Base-by-base conservation (phyloP, 1,140 invertebrate species). In the Magallana angulata region DNA sequence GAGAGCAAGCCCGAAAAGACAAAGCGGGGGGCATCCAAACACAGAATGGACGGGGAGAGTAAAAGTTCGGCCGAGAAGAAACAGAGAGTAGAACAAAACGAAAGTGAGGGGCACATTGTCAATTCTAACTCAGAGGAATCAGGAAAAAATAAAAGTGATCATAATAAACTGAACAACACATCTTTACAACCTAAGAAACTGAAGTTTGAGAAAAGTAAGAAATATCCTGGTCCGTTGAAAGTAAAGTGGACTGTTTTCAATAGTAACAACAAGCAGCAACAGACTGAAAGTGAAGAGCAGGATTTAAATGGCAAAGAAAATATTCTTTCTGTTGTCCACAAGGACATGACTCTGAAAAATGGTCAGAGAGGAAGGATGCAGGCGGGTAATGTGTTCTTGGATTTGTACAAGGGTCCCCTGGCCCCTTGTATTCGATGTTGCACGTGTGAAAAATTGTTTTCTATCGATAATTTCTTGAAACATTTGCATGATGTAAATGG, bases 381-480 rank as follows among this genome's bases (percentile, higher is more conserved):
- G 71, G 82, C 88, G 36, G 93, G 92, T 18, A 92, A 93, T 83
- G 88, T 93, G 36, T 91, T 92, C 84, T 86, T 93, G 62, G 91
- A 93, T 82, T 82, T 91, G 71, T 94, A 93, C 87, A 90, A 91
- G 18, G 90, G 89, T 30, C 91, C 91, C 84, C 90, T 90, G 76
- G 91, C 92, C 0, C 64, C 91, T 11, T 94, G 93, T 88, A 87
- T 94, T 14, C 88, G 88, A 59, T 94, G 93, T 80, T 89, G 89
- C 16, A 92, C 91, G 0, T 94, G 93, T 89, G 86, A 90, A 16
- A 92, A 93, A 81, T 88, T 93, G 16, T 90, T 94, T 60, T 91
- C 93, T 7, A 89, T 93, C 12, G 90, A 91, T 18, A 90, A 90
- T 71, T 94, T 94, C 80, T 81, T 93, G 57, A 84, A 82, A 71